Percentiles rank a stretch among this genome's conserved stretches.
These are phyloP conservation scores for Drosophila subquinaria DNA, from an alignment of 2,888 invertebrate species.

Conservation along the genomic window DNA sequence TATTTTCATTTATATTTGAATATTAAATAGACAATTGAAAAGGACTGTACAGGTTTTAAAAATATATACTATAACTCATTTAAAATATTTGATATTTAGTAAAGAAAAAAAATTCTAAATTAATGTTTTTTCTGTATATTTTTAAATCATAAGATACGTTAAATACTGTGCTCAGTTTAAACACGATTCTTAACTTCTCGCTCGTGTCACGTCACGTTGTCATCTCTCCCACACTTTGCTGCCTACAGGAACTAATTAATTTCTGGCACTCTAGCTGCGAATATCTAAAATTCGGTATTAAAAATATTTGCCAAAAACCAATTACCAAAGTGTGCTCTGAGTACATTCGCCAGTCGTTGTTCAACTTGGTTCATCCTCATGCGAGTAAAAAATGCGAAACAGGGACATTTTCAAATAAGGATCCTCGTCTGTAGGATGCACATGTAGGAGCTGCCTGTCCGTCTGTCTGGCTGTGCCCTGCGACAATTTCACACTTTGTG, in stretches of 20 bases:
- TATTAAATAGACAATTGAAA: neutral
- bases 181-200: neutral
- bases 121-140: too few relatives aligned
- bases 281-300: conserved; percentile 29
- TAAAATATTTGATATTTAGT: too few relatives aligned
- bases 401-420: conserved; percentile 1
- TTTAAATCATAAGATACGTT: too few relatives aligned
- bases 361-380: neutral
- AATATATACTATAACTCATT: too few relatives aligned
- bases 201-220: neutral
- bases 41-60: neutral
- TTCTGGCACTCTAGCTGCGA: conserved; percentile 47
- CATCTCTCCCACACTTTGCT: neutral
- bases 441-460: neutral
- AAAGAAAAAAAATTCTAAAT: too few relatives aligned
- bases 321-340: conserved; percentile 51
- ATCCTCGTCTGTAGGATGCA: neutral
- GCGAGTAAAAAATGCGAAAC: neutral
- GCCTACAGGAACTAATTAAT: conserved; percentile 54
- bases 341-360: conserved; percentile 21
- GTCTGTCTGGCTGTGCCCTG: conserved; percentile 8
- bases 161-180: neutral
- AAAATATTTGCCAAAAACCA: conserved; percentile 64
- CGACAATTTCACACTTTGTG: conserved; percentile 43
- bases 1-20: neutral